Evolutionary conservation across 2,888 invertebrate species (phyloP).

Genomic region (Tribolium freemani): DNA sequence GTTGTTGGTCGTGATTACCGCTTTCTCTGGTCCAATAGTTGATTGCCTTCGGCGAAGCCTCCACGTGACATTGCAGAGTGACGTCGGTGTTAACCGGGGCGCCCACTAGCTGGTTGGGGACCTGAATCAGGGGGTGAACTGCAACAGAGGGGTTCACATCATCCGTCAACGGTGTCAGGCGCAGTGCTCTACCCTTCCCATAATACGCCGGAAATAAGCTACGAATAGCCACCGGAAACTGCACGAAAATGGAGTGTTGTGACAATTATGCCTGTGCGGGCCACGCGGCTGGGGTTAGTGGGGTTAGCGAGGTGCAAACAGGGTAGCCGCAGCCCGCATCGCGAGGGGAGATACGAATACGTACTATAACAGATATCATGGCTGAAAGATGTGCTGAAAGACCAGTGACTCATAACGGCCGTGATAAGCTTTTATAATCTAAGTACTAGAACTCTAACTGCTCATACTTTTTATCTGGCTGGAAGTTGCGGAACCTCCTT

Average conservation of each 20-base stretch:
- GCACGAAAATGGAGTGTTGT: conserved; percentile 51
- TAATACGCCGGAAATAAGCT: conserved; percentile 54
- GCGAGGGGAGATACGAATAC: not conserved
- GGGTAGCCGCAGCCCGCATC: conserved; percentile 6
- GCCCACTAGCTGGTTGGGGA: conserved; percentile 93
- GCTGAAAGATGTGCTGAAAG: conserved; percentile 41
- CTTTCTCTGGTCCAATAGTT: conserved; percentile 94
- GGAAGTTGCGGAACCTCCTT: conserved; percentile 50
- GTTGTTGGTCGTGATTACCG: conserved; percentile 72
- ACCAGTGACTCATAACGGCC: conserved; percentile 57
- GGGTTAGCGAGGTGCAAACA: conserved; percentile 35
- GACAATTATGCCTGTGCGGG: conserved; percentile 49
- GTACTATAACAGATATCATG: conserved; percentile 15
- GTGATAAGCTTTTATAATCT: conserved; percentile 56
- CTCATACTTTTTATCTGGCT: conserved; percentile 59
- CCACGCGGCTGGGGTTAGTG: conserved; percentile 6
- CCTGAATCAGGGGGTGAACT: conserved; percentile 95
- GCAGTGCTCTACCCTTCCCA: conserved; percentile 48
- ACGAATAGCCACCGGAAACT: conserved; percentile 52
- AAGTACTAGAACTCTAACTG: conserved; percentile 56
- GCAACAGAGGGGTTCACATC: conserved; percentile 64
- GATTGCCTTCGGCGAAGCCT: conserved; percentile 93
- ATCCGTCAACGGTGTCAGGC: conserved; percentile 52
- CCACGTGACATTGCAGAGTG: conserved; percentile 87
- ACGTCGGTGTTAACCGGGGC: conserved; percentile 90